Evolutionary conservation across 2,113 vertebrate species (phyloP).

Genomic region (Rhea americana): DNA sequence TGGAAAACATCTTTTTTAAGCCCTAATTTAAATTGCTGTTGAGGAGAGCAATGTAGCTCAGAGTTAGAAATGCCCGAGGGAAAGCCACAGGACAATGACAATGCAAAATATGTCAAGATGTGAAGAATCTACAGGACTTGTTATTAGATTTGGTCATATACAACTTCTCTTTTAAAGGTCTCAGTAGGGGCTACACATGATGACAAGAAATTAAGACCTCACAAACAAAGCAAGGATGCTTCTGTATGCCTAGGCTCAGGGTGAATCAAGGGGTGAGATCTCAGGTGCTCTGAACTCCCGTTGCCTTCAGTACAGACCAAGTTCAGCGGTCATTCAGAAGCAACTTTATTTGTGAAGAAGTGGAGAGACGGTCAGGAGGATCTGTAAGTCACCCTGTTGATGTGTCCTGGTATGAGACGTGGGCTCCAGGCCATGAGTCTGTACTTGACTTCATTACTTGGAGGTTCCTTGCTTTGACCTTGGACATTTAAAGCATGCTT

Average conservation of each 20-base stretch:
- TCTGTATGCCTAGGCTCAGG: background rate
- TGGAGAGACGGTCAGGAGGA: accelerated
- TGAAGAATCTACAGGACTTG: background rate
- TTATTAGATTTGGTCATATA: background rate
- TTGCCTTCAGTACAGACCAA: background rate
- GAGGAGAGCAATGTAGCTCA: background rate
- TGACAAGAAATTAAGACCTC: background rate
- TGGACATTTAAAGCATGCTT: background rate
- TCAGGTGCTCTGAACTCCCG: background rate
- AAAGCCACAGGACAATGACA: background rate
- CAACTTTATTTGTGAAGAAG: background rate
- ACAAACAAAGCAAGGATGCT: background rate
- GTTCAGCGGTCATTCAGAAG: background rate
- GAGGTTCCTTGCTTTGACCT: background rate
- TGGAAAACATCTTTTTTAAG: background rate
- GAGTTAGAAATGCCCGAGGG: background rate
- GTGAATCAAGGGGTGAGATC: background rate
- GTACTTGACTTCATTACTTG: background rate
- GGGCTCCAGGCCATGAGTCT: background rate
- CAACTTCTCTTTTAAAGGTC: background rate
- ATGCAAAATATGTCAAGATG: background rate
- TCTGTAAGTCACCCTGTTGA: background rate
- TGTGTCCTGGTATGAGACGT: background rate
- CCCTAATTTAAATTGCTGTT: background rate
- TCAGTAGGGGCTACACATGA: background rate